These are phyloP conservation scores for Machimus rusticus DNA, from an alignment of 2,888 invertebrate genomes.

Conservation along the genomic window DNA sequence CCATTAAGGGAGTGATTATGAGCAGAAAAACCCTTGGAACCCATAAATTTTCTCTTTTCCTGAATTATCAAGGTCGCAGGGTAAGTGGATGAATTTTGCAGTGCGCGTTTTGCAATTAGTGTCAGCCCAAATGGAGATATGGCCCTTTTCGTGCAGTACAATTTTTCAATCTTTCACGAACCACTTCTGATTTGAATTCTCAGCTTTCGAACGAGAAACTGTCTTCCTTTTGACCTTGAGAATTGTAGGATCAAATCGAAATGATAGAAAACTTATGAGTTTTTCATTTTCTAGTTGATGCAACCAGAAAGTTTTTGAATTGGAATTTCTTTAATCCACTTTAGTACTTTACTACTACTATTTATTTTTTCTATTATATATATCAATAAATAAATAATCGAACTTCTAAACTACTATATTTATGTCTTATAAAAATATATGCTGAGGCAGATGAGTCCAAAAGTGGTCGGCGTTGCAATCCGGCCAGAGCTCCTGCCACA, in stretches of 20 bases:
- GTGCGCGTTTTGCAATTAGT: neutral
- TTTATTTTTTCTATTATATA: too few relatives aligned
- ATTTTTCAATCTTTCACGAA: neutral
- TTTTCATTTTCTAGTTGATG: neutral
- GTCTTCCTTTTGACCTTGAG: neutral
- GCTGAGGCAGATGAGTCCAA: too few relatives aligned
- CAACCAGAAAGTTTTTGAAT: too few relatives aligned
- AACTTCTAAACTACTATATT: too few relatives aligned
- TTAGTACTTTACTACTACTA: too few relatives aligned
- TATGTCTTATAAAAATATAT: too few relatives aligned
- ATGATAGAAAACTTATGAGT: neutral
- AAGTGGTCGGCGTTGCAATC: too few relatives aligned
- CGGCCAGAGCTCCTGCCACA: too few relatives aligned
- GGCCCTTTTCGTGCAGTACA: neutral
- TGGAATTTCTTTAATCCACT: too few relatives aligned
- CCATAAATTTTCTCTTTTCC: neutral
- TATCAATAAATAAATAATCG: too few relatives aligned
- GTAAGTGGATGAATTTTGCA: neutral
- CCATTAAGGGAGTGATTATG: neutral
- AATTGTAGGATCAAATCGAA: neutral
- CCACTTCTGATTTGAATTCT: neutral
- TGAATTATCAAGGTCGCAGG: neutral
- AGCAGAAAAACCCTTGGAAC: neutral
- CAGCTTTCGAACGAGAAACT: neutral
- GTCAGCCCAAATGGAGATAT: neutral